Evolutionary conservation across 1,140 invertebrate species (phyloP).

Genomic region (Diachasma alloeum): DNA sequence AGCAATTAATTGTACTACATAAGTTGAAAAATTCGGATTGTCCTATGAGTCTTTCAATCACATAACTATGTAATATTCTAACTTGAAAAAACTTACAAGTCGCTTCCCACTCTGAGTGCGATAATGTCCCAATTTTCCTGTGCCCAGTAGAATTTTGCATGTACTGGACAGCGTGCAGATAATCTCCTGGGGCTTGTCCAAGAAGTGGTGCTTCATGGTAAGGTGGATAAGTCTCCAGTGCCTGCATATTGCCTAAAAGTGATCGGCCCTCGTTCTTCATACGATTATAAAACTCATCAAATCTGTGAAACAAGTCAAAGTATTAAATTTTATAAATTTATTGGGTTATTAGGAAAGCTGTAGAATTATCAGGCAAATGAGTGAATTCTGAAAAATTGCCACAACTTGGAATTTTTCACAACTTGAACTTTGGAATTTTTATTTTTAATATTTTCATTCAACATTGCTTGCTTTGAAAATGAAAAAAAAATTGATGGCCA

Average conservation of each 20-base stretch:
- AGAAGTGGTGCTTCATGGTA: conserved; percentile 68
- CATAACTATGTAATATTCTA: conserved; percentile 15
- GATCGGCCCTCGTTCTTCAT: conserved; percentile 60
- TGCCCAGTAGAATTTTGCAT: conserved; percentile 61
- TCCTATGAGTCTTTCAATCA: too few species aligned
- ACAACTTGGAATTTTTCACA: too few species aligned
- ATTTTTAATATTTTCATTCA: too few species aligned
- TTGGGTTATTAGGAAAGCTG: too few species aligned
- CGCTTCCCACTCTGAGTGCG: conserved; percentile 92
- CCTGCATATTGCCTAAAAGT: conserved; percentile 73
- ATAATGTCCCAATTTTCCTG: conserved; percentile 80
- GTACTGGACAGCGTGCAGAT: conserved; percentile 75
- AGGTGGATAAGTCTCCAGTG: conserved; percentile 70
- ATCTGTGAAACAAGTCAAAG: conserved; percentile 58
- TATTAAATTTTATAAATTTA: too few species aligned
- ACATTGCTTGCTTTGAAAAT: too few species aligned
- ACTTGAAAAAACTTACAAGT: conserved; percentile 73
- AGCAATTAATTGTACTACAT: too few species aligned
- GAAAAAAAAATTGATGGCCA: background rate
- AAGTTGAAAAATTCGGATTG: too few species aligned
- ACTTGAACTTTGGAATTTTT: too few species aligned
- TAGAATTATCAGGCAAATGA: too few species aligned
- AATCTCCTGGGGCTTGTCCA: conserved; percentile 72
- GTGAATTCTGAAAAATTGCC: too few species aligned
- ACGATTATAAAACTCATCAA: conserved; percentile 83